Base-by-base conservation (phyloP, 2,113 vertebrate genomes). In the Athene noctua region DNA sequence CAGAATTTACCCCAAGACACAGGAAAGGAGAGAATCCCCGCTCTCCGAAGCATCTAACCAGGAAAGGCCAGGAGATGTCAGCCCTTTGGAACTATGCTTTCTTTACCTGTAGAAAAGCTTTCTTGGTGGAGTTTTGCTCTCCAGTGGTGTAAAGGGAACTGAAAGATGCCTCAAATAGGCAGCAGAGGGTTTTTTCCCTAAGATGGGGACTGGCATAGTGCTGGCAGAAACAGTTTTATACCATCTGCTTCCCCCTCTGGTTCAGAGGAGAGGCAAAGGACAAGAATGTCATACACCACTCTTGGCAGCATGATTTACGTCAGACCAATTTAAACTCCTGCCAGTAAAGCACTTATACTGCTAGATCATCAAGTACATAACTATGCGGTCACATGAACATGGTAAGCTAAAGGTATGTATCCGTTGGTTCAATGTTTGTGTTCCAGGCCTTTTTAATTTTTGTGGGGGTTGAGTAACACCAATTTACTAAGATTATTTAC, bases 211-310 rank as follows among this genome's bases (percentile, higher is more conserved):
- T 92, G 72, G 88, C 65, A 78, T 32, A 86, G 51, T 73, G 63
- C 46, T 90, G 52, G 59, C 87, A 96, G 82, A 79, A 95, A 83
- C 55, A 80, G 86, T 84, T 94, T 95, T 90, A 91, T 46, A 83
- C 79, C 90, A 81, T 95, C 92, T 95, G 90, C 75, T 96, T 95
- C 67, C 26, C 67, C 9, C 92, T 80, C 55, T 92, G 86, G 80
- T 93, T 96, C 75, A 88, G 82, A 92, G 80, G 71, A 95, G 63
- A 90, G 55, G 88, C 71, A 90, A 90, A 95, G 86, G 88, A 96
- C 90, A 90, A 73, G 79, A 80, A 58, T 73, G 47, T 51, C 72
- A 32, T 66, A 63, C n/a, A 88, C 82, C 29, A 36, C 47, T 80
- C 67, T 38, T 86, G 88, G 90, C 92, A 93, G 59, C 3, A 1